A percentile compares a stretch with the other conserved stretches of the same genome.
phyloP scores from a whole-genome alignment of 2,797 vertebrate species.

The Diceros bicornis region DNA sequence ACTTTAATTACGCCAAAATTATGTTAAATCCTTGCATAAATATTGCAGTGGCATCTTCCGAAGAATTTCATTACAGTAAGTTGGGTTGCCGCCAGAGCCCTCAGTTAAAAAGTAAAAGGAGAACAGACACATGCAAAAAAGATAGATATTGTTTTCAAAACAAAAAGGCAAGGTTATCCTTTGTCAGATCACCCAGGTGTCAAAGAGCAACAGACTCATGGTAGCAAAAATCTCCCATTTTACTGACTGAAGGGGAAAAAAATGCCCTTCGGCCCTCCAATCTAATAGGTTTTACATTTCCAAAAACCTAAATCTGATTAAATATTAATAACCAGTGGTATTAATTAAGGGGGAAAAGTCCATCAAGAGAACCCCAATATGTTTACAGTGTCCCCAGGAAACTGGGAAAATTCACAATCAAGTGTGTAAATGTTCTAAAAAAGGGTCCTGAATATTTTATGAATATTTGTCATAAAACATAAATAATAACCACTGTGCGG shows the following conservation, averaged over 20 bases:
- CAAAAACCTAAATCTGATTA: slow-evolving; percentile 87
- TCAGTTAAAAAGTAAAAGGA: slow-evolving; percentile 62
- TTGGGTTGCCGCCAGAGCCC: slow-evolving; percentile 62
- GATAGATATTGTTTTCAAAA: slow-evolving; percentile 74
- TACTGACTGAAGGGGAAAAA: slow-evolving; percentile 78
- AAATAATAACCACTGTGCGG: slow-evolving; percentile 99
- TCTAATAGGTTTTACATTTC: slow-evolving; percentile 85
- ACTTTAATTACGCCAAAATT: slow-evolving; percentile 82
- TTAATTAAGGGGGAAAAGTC: slow-evolving; percentile 90
- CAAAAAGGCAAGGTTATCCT: slow-evolving; percentile 79
- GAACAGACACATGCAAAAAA: neutral
- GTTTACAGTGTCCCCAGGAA: slow-evolving; percentile 90
- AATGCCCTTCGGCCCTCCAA: slow-evolving; percentile 74
- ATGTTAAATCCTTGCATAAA: slow-evolving; percentile 71
- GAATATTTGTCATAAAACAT: slow-evolving; percentile 97
- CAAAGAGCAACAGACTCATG: slow-evolving; percentile 81
- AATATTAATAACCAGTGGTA: slow-evolving; percentile 89
- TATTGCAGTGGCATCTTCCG: slow-evolving; percentile 18
- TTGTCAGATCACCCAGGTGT: slow-evolving; percentile 81
- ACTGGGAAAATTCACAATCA: slow-evolving; percentile 90
- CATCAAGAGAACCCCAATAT: slow-evolving; percentile 92
- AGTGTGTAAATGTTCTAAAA: slow-evolving; percentile 94
- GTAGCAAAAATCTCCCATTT: slow-evolving; percentile 86
- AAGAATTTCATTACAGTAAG: slow-evolving; percentile 56
- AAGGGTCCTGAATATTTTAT: slow-evolving; percentile 97